These are phyloP conservation scores for Trilocha varians DNA, from an alignment of 2,888 invertebrate genomes.

Conservation along the genomic window DNA sequence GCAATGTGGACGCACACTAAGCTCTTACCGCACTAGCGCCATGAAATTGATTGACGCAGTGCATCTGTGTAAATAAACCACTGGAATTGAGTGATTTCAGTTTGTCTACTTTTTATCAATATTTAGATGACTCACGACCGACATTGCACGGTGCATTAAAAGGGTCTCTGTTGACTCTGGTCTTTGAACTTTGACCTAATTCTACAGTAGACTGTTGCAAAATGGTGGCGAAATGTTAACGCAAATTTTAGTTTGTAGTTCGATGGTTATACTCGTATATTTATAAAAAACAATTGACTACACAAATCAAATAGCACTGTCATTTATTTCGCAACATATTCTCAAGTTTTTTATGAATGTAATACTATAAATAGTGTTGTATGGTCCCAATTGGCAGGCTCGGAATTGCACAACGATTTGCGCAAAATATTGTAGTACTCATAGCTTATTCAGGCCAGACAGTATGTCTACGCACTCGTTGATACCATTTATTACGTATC, in stretches of 20 bases:
- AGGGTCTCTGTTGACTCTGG: too few relatives aligned
- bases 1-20: too few relatives aligned
- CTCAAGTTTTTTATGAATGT: background rate
- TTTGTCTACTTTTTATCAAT: background rate
- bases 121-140: too few relatives aligned
- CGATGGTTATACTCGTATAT: too few relatives aligned
- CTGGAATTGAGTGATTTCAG: background rate
- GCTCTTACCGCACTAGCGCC: conserved; percentile 2
- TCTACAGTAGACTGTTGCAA: too few relatives aligned
- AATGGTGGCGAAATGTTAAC: too few relatives aligned
- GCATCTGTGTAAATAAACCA: conserved; percentile 26
- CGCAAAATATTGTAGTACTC: background rate
- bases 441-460: background rate
- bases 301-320: too few relatives aligned
- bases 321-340: too few relatives aligned
- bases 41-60: conserved; percentile 11
- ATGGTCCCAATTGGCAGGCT: background rate
- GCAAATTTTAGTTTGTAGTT: too few relatives aligned
- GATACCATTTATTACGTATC: background rate
- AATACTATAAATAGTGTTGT: background rate
- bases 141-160: too few relatives aligned
- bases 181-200: too few relatives aligned
- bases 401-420: background rate
- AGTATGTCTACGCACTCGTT: background rate
- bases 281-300: too few relatives aligned